phyloP scores from a whole-genome alignment of 2,113 vertebrate species.

The Cranoglanis bouderius region DNA sequence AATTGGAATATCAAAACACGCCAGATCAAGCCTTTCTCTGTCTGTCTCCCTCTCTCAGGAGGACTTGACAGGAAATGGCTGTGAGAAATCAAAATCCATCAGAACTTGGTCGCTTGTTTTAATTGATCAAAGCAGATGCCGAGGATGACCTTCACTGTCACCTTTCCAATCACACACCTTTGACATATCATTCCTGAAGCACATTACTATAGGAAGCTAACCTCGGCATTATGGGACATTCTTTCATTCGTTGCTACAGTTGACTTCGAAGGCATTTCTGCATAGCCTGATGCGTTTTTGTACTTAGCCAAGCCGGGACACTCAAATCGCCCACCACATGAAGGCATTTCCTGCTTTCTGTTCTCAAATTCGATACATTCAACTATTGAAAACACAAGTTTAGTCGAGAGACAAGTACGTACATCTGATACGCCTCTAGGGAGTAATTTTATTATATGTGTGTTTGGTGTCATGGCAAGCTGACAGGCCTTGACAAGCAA shows the following conservation, averaged over 20 bases:
- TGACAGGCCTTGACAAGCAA: neutral
- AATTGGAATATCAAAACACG: slow-evolving; percentile 80
- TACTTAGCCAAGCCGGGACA: neutral
- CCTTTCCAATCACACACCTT: neutral
- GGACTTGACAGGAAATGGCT: neutral
- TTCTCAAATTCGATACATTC: neutral
- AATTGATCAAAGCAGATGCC: neutral
- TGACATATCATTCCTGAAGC: neutral
- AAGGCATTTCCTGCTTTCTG: neutral
- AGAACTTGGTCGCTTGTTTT: neutral
- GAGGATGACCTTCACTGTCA: neutral
- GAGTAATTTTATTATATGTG: neutral
- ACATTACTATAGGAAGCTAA: neutral
- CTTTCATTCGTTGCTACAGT: neutral
- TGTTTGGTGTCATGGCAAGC: neutral
- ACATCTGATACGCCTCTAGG: neutral
- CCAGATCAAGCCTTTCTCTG: slow-evolving; percentile 53
- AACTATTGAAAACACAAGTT: neutral
- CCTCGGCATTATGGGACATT: neutral
- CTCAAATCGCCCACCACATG: neutral
- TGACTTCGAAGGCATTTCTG: neutral
- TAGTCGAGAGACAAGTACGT: neutral
- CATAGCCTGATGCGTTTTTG: neutral
- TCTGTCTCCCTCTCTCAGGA: neutral
- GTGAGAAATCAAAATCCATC: neutral